Evolutionary conservation across 2,113 vertebrate genomes (phyloP), one percentile per base, ranked within the genome.

Genomic region (Grantiella picta): DNA sequence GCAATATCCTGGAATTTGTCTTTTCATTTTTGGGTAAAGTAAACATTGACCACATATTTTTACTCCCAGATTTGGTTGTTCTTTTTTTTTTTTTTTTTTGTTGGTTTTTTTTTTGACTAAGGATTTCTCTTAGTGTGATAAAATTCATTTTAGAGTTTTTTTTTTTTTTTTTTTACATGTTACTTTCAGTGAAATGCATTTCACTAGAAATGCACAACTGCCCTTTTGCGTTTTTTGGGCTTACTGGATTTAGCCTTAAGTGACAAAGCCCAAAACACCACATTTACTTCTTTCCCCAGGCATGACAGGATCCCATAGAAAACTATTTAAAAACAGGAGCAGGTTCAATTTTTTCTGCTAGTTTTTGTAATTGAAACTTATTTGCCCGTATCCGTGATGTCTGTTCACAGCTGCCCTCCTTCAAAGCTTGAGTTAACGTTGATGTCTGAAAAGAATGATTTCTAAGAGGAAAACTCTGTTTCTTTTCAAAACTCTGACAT

Each of bases 381-480:
- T 49, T 57, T 61, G 28, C 20, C 68, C 38, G 0, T 61, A 49
- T 53, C 78, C 18, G 5, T n/a, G 12, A 45, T 42, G 50, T 44
- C 59, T 78, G 42, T 77, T 83, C 82, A 61, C 3, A 40, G 16
- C 40, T 82, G 35, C 29, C 83, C 44, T 73, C 68, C 71, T 82
- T 68, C n/a, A 80, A 71, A 90, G 59, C 42, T 31, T 49, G 53
- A 86, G 36, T 83, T 52, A 79, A 92, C 28, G 5, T 40, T 82
- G 86, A 89, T 92, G 82, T 42, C 50, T 56, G 35, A 76, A 93
- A 81, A 84, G 65, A 95, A 93, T 50, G n/a, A 81, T 84, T 96
- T 91, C 49, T 66, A 89, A 92, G 35, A 86, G 29, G 35, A 88
- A 92, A 92, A 61, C n/a, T 84, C 20, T 36, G 10, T 24, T 82